Conservation (phyloP, 2,888 invertebrate genomes). For the Willowsia nigromaculata region DNA sequence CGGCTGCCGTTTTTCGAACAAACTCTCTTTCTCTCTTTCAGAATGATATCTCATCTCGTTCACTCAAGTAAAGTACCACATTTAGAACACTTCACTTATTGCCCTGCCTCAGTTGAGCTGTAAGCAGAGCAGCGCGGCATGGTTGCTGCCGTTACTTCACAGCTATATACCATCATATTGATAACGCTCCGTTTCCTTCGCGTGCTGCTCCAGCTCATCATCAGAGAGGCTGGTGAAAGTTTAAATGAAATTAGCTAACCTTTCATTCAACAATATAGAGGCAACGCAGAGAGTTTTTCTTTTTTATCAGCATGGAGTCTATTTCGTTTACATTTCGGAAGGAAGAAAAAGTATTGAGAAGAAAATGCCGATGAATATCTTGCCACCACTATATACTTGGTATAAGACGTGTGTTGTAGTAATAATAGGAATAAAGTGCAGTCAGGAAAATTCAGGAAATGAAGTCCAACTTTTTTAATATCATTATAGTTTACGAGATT, state of each 20-base stretch:
- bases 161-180: conserved; percentile 24
- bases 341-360: background rate
- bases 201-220: conserved; percentile 8
- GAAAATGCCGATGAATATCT: background rate
- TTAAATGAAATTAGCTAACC: conserved; percentile 60
- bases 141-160: background rate
- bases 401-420: background rate
- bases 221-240: conserved; percentile 45
- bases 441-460: conserved; percentile 21
- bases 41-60: conserved; percentile 56
- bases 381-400: background rate
- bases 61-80: conserved; percentile 58
- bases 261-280: conserved; percentile 29
- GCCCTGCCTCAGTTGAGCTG: conserved; percentile 38
- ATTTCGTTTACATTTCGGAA: background rate
- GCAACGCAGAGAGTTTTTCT: conserved; percentile 24
- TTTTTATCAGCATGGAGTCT: background rate
- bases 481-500: conserved; percentile 1
- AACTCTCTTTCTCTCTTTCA: too few relatives aligned
- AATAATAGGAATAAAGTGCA: background rate
- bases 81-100: conserved; percentile 62
- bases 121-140: background rate
- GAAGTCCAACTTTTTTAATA: conserved; percentile 23
- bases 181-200: conserved; percentile 48
- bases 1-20: background rate